Evolutionary conservation across 2,113 vertebrate genomes (phyloP).

Genomic region (Arothron firmamentum): DNA sequence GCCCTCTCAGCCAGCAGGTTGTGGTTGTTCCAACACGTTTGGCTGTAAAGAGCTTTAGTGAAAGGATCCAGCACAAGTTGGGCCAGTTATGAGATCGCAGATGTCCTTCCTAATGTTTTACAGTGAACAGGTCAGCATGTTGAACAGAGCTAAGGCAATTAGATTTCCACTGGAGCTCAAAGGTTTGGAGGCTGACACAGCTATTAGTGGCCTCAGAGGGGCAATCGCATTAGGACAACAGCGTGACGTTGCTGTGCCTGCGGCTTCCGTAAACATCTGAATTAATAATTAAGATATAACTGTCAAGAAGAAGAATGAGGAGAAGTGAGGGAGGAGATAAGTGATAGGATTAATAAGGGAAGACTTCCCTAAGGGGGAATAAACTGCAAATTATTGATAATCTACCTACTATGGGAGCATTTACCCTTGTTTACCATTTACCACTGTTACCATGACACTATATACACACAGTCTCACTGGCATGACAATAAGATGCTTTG

Average conservation of each 20-base stretch:
- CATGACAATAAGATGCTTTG: conserved; percentile 25
- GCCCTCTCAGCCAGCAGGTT: no score
- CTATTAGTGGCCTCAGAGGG: conserved; percentile 1
- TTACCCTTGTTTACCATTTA: no score
- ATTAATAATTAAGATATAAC: conserved; percentile 42
- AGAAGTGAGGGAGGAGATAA: neutral
- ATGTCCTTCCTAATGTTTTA: conserved; percentile 31
- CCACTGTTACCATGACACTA: no score
- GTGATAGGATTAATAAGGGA: neutral
- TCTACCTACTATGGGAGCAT: no score
- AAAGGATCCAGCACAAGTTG: no score
- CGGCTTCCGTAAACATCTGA: conserved; percentile 30
- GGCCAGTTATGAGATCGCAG: neutral
- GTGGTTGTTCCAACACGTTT: no score
- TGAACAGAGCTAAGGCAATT: conserved; percentile 6
- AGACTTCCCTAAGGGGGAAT: neutral
- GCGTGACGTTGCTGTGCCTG: conserved; percentile 11
- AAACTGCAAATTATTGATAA: no score
- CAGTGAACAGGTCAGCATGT: conserved; percentile 23
- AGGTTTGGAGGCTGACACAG: neutral
- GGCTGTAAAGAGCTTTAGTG: no score
- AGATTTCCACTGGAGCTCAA: neutral
- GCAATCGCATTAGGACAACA: neutral
- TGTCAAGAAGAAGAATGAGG: conserved; percentile 1
- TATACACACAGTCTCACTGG: neutral